phyloP scores from a whole-genome alignment of 2,113 vertebrate species.

The Passer domesticus region DNA sequence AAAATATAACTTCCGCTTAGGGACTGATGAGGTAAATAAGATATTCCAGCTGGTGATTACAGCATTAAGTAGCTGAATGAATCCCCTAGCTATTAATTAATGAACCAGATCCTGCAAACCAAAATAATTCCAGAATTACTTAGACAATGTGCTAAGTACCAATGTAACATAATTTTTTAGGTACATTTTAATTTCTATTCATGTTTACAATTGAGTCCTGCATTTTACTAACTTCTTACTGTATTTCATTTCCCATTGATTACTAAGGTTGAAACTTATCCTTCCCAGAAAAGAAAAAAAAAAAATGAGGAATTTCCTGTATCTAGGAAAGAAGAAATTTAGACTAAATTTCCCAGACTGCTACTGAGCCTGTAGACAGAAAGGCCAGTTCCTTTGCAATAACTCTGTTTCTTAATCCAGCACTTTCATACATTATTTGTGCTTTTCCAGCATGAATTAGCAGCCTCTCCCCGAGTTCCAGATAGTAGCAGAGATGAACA shows the following conservation, averaged over 20 bases:
- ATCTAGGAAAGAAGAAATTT: neutral
- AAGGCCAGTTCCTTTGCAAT: neutral
- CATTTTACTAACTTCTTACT: neutral
- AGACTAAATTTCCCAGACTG: neutral
- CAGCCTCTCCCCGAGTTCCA: neutral
- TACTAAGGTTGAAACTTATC: neutral
- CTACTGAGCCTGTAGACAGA: neutral
- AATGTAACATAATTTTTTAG: neutral
- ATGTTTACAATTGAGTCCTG: neutral
- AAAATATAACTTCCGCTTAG: conserved; percentile 55
- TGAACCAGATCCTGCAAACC: neutral
- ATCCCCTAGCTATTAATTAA: conserved; percentile 37
- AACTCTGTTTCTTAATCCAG: neutral
- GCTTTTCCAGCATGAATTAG: neutral
- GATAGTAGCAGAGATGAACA: neutral
- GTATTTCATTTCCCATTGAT: neutral
- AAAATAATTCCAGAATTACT: conserved; percentile 14
- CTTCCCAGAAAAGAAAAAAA: neutral
- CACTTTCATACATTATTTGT: neutral
- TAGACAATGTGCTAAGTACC: neutral
- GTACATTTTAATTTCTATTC: neutral
- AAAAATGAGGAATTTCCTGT: neutral
- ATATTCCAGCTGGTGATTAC: conserved; percentile 52
- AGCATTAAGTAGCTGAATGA: conserved; percentile 31
- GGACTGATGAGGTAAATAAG: conserved; percentile 45